Evolutionary conservation across 2,797 vertebrate genomes (phyloP).

Genomic region (Lerista edwardsae): DNA sequence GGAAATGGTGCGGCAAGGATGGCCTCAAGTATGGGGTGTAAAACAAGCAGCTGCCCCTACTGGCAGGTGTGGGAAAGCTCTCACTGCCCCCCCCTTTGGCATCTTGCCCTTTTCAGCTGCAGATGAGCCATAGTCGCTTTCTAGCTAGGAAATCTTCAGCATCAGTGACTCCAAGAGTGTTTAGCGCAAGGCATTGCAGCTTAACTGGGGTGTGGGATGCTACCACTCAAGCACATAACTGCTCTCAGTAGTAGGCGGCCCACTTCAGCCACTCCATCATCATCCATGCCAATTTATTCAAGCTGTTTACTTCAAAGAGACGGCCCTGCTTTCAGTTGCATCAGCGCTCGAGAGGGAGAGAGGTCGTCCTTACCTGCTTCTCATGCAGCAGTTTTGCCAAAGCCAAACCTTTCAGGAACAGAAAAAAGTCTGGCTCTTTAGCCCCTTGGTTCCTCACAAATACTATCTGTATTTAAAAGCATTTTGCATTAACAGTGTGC

Average conservation of each 20-base stretch:
- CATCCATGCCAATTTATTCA: neutral
- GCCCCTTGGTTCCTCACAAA: neutral
- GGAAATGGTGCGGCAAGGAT: no score
- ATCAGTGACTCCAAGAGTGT: neutral
- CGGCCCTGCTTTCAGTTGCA: neutral
- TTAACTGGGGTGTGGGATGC: constrained; percentile 10
- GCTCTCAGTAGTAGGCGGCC: constrained; percentile 16
- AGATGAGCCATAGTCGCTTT: neutral
- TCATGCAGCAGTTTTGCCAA: fast-evolving
- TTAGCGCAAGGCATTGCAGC: neutral
- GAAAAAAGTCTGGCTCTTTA: neutral
- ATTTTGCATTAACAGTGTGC: neutral
- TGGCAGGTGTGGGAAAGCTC: neutral
- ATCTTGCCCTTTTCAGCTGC: neutral
- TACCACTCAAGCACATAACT: constrained; percentile 34
- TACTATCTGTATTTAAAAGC: neutral
- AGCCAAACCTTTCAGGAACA: neutral
- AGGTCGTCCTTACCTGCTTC: neutral
- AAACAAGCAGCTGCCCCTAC: neutral
- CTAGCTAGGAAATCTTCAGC: neutral
- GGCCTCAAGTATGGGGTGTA: neutral
- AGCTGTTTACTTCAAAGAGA: constrained; percentile 23
- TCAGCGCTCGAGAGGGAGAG: neutral
- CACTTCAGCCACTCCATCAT: neutral
- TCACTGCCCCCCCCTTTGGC: no score